phyloP scores from a whole-genome alignment of 2,797 vertebrate species.

The Avahi laniger region DNA sequence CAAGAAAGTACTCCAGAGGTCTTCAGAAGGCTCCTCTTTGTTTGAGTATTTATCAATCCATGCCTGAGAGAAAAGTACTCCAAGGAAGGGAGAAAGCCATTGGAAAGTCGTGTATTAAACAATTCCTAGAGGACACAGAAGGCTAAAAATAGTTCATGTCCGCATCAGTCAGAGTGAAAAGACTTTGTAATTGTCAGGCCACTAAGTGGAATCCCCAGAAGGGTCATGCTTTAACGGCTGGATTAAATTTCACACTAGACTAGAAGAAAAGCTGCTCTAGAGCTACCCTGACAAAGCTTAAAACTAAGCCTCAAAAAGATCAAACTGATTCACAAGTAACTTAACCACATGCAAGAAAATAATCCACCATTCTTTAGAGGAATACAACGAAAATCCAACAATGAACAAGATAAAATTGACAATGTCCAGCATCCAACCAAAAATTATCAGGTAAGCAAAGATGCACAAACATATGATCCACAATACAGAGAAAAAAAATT shows the following conservation, averaged over 20 bases:
- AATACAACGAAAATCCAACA: constrained; percentile 26
- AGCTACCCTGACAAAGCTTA: background rate
- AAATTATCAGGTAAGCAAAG: background rate
- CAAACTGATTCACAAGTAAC: background rate
- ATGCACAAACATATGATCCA: background rate
- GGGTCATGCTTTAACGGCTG: background rate
- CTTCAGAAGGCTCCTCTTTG: background rate
- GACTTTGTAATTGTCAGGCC: background rate
- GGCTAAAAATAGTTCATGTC: background rate
- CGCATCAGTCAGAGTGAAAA: background rate
- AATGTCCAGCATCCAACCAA: background rate
- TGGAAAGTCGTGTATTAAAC: background rate
- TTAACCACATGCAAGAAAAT: background rate
- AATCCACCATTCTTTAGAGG: background rate
- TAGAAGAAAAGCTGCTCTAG: background rate
- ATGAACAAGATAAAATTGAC: background rate
- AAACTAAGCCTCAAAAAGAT: background rate
- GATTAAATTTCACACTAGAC: background rate
- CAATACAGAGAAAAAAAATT: background rate
- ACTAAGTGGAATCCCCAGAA: background rate
- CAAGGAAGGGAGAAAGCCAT: background rate
- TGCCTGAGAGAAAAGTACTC: background rate
- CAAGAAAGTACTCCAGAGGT: background rate
- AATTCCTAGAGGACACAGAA: background rate
- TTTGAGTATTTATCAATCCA: background rate